phyloP scores from a whole-genome alignment of 2,113 vertebrate genomes.

The Lonchura striata region DNA sequence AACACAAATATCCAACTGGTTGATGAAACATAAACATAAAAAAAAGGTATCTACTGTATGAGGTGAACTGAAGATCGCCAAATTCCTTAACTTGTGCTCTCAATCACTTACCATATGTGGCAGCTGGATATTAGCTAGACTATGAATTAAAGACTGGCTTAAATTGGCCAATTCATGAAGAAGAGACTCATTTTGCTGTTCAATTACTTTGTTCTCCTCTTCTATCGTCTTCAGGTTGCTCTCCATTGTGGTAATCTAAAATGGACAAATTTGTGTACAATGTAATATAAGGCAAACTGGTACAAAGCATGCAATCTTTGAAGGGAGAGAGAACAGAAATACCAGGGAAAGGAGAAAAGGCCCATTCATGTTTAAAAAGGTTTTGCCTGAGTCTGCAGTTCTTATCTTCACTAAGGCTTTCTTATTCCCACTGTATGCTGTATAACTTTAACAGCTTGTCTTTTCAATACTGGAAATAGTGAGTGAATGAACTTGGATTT shows the following conservation, averaged over 20 bases:
- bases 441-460: background rate
- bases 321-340: background rate
- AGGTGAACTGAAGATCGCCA: slow-evolving; percentile 60
- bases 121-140: slow-evolving; percentile 98
- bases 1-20: slow-evolving; percentile 66
- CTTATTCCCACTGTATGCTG: background rate
- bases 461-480: background rate
- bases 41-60: slow-evolving; percentile 59
- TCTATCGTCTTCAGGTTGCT: slow-evolving; percentile 99
- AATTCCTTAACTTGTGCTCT: slow-evolving; percentile 78
- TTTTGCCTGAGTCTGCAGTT: background rate
- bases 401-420: background rate
- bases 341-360: background rate
- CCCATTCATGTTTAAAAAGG: background rate
- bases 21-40: slow-evolving; percentile 66
- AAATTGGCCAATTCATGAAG: slow-evolving; percentile 97
- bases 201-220: slow-evolving; percentile 99
- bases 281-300: slow-evolving; percentile 57
- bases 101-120: slow-evolving; percentile 97
- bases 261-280: slow-evolving; percentile 59
- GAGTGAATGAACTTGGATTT: background rate
- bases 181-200: slow-evolving; percentile 99
- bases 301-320: background rate
- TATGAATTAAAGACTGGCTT: slow-evolving; percentile 99
- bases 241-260: slow-evolving; percentile 99